These are phyloP conservation scores for Masnerella sp. DNA, from an alignment of 2,888 invertebrate species.

Conservation along the genomic window DNA sequence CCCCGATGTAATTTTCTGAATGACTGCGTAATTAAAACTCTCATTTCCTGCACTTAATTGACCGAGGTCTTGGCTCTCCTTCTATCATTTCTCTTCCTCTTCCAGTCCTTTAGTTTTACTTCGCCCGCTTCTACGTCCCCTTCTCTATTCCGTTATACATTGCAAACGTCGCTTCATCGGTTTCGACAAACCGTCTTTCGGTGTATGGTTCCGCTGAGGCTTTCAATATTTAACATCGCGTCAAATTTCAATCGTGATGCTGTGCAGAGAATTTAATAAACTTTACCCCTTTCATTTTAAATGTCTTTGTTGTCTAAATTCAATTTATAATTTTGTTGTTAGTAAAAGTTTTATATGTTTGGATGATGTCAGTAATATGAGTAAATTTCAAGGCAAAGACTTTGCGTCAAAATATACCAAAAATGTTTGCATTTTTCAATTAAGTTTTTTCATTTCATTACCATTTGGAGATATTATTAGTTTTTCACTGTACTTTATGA, in stretches of 20 bases:
- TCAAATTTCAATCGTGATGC: conserved; percentile 10
- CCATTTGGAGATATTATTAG: too few relatives aligned
- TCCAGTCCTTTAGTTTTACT: conserved; percentile 38
- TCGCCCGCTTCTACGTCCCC: conserved; percentile 26
- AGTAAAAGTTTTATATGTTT: too few relatives aligned
- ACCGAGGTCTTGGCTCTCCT: conserved; percentile 75
- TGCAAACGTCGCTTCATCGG: conserved; percentile 41
- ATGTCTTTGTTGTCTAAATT: background rate
- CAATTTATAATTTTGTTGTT: too few relatives aligned
- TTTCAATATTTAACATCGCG: conserved; percentile 27
- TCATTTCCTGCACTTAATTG: conserved; percentile 78
- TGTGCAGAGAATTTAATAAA: background rate
- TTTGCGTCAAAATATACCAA: too few relatives aligned
- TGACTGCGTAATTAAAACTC: conserved; percentile 78
- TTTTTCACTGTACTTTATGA: too few relatives aligned
- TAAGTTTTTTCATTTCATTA: too few relatives aligned
- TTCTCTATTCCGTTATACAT: conserved; percentile 14
- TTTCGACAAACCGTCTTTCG: conserved; percentile 51
- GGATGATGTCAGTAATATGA: too few relatives aligned
- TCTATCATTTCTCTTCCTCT: conserved; percentile 42
- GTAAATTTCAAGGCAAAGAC: too few relatives aligned
- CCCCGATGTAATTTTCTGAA: conserved; percentile 78
- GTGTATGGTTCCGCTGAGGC: conserved; percentile 42
- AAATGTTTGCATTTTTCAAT: too few relatives aligned
- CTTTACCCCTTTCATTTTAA: conserved; percentile 1